Conservation (phyloP, 2,113 vertebrate species). For the Sander lucioperca region DNA sequence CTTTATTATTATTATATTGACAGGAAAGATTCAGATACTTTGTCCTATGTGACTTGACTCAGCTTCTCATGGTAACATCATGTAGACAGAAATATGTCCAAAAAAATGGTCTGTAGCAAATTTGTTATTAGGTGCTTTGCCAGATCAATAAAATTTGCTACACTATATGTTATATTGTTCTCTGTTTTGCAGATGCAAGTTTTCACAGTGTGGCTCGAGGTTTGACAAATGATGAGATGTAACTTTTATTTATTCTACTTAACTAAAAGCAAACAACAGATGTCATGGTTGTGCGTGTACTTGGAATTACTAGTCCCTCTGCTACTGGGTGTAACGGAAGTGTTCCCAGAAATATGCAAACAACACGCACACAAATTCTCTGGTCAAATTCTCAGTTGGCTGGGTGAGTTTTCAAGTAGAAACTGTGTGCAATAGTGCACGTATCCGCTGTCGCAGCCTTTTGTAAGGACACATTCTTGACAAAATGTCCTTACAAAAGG, state of each 20-base stretch:
- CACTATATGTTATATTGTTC: background rate
- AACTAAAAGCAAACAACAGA: background rate
- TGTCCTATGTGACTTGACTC: conserved; percentile 24
- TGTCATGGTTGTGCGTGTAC: too few species aligned
- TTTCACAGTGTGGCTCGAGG: background rate
- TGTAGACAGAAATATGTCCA: conserved; percentile 5
- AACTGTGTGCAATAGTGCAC: background rate
- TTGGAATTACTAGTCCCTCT: background rate
- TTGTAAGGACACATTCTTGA: too few species aligned
- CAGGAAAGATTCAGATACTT: conserved; percentile 21
- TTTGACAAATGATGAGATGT: background rate
- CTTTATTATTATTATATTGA: background rate
- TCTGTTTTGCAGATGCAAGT: background rate
- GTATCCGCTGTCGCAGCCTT: background rate
- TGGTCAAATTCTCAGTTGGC: background rate
- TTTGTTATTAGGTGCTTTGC: conserved; percentile 48
- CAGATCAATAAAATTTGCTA: conserved; percentile 60
- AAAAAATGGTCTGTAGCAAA: conserved; percentile 21
- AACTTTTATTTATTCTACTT: background rate
- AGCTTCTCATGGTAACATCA: conserved; percentile 35
- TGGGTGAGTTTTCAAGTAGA: too few species aligned
- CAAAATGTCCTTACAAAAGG: background rate
- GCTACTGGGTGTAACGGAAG: background rate
- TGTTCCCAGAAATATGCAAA: background rate
- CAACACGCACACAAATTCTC: background rate